These are phyloP conservation scores for Vidua chalybeata DNA, from an alignment of 2,113 vertebrate genomes.

Conservation along the genomic window DNA sequence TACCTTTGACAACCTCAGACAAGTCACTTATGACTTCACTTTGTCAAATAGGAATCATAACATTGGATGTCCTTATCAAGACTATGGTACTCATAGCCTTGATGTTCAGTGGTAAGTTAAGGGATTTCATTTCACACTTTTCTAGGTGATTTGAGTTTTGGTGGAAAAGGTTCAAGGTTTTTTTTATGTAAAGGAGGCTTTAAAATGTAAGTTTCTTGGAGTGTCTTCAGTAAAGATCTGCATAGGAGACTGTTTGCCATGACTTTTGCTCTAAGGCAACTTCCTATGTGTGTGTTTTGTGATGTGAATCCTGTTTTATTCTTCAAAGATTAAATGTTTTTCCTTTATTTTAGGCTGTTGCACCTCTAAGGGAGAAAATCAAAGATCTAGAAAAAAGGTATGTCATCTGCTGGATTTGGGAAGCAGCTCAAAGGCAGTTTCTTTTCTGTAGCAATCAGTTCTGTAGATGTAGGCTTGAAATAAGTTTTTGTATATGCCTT, in stretches of 20 bases:
- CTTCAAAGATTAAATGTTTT: conserved; percentile 2
- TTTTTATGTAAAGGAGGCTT: not conserved
- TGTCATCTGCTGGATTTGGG: not conserved
- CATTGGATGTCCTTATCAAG: not conserved
- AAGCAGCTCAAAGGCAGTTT: not conserved
- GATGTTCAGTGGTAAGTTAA: not conserved
- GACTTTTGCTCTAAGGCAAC: not conserved
- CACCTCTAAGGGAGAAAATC: conserved; percentile 84
- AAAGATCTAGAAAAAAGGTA: conserved; percentile 86
- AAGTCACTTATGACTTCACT: not conserved
- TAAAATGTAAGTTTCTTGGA: not conserved
- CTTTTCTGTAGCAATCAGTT: not conserved
- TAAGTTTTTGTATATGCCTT: not conserved
- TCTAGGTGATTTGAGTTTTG: not conserved
- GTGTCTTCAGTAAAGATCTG: not conserved
- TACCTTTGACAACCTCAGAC: not conserved
- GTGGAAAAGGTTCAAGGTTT: not conserved
- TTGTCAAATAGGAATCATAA: not conserved
- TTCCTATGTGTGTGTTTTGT: not conserved
- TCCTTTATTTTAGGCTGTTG: conserved; percentile 73
- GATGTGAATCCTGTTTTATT: not conserved
- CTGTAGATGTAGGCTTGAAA: not conserved
- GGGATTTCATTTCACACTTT: not conserved
- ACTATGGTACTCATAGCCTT: not conserved
- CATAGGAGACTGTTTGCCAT: not conserved